Conservation (phyloP, 2,888 invertebrate species). For the Clusia tigrina region DNA sequence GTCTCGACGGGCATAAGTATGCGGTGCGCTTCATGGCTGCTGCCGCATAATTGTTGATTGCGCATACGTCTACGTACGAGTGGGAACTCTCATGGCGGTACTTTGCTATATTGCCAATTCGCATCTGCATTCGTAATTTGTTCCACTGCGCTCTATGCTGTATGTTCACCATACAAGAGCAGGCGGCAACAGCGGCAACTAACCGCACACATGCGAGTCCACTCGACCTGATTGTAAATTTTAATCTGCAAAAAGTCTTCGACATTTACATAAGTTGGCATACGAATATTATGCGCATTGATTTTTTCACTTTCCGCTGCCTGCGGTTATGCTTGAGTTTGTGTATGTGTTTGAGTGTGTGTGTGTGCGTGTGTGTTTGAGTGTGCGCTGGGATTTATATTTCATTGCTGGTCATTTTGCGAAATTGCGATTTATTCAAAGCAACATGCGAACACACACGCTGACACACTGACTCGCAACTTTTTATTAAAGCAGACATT, state of each 20-base stretch:
- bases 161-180: not conserved
- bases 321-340: not conserved
- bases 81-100: not conserved
- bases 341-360: constrained; percentile 7
- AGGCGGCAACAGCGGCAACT: not conserved
- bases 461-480: too few species aligned
- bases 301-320: constrained; percentile 34
- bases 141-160: not conserved
- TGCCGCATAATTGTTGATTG: constrained; percentile 7
- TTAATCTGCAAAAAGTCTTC: constrained; percentile 54
- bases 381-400: too few species aligned
- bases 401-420: not conserved
- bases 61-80: not conserved
- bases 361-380: not conserved
- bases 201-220: constrained; percentile 12
- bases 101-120: constrained; percentile 24
- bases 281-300: constrained; percentile 43
- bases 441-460: too few species aligned
- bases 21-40: not conserved
- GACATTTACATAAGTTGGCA: constrained; percentile 46
- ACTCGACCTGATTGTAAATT: constrained; percentile 53
- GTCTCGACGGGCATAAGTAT: not conserved
- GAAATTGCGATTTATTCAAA: not conserved
- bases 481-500: too few species aligned
- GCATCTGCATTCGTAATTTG: constrained; percentile 18